A percentile compares a stretch with the other conserved stretches of the same genome.
Conservation (phyloP, 2,888 invertebrate genomes). For the Tethea ocularis region DNA sequence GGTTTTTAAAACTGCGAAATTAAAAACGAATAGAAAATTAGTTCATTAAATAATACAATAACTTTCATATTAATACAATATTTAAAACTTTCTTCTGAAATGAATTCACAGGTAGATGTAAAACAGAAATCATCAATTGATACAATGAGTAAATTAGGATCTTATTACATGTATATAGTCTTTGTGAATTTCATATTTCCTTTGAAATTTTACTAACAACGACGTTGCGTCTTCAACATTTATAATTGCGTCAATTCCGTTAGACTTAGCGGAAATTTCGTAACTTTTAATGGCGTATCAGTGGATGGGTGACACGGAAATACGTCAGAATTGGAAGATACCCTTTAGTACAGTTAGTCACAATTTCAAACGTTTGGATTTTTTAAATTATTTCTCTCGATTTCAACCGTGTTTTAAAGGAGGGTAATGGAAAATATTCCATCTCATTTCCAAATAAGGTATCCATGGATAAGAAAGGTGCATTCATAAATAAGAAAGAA, state of each 20-base stretch:
- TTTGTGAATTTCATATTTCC: neutral
- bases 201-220: neutral
- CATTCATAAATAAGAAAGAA: too few relatives aligned
- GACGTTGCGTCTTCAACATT: constrained; percentile 3
- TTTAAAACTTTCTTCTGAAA: neutral
- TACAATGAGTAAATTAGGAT: neutral
- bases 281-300: constrained; percentile 25
- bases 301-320: constrained; percentile 17
- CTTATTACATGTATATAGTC: neutral
- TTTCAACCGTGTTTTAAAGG: too few relatives aligned
- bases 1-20: too few relatives aligned
- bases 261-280: constrained; percentile 19
- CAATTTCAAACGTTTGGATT: neutral
- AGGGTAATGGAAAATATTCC: too few relatives aligned
- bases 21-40: too few relatives aligned
- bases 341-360: neutral
- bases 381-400: neutral
- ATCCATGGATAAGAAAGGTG: too few relatives aligned
- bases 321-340: constrained; percentile 9
- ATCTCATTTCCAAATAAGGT: too few relatives aligned
- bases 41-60: neutral
- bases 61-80: too few relatives aligned
- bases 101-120: neutral
- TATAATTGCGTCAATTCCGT: constrained; percentile 18
- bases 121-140: neutral